Evolutionary conservation across 2,113 vertebrate genomes (phyloP).

Genomic region (Brachypodius melanocephalos): DNA sequence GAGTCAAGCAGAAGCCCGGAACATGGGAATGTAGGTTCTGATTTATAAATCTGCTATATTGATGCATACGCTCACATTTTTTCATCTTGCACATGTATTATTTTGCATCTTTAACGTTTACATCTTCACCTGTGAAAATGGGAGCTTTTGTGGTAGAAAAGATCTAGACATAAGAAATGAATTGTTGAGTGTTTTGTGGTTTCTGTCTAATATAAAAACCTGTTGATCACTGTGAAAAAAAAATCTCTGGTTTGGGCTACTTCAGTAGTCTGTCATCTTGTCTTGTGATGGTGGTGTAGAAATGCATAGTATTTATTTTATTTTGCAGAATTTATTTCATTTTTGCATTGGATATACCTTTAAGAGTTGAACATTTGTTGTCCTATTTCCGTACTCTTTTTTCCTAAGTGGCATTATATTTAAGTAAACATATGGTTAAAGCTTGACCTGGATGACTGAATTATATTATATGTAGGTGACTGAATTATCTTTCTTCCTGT

Average conservation of each 20-base stretch:
- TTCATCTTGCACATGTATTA: neutral
- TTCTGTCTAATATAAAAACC: neutral
- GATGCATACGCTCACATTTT: neutral
- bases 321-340: neutral
- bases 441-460: neutral
- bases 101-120: neutral
- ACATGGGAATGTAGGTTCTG: conserved; percentile 93
- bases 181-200: neutral
- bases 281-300: neutral
- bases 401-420: neutral
- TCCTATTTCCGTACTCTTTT: accelerated
- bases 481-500: neutral
- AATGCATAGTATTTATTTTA: neutral
- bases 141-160: neutral
- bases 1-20: conserved; percentile 93
- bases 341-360: neutral
- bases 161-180: neutral
- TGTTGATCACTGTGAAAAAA: neutral
- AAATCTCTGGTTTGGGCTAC: neutral
- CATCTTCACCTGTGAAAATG: neutral
- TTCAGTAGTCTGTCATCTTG: neutral
- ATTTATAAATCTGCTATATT: neutral
- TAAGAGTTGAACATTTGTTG: neutral
- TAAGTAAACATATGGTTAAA: neutral
- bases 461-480: neutral